Evolutionary conservation across 2,888 invertebrate species (phyloP).

Genomic region (Drosophila acutilabella): DNA sequence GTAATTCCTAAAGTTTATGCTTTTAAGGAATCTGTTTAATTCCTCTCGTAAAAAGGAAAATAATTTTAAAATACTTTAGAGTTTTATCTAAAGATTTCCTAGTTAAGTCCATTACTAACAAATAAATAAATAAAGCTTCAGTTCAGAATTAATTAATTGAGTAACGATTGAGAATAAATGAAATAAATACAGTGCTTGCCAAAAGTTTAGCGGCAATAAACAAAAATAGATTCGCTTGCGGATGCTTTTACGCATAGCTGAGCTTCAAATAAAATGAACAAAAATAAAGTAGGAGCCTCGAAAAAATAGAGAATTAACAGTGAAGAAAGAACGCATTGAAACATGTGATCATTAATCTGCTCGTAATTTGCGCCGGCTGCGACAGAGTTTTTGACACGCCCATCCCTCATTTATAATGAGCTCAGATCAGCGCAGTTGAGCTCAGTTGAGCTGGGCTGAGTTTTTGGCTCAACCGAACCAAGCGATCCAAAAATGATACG

Average conservation of each 20-base stretch:
- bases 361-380: slow-evolving; percentile 67
- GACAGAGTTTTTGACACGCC: slow-evolving; percentile 65
- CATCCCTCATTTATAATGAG: slow-evolving; percentile 68
- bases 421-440: slow-evolving; percentile 45
- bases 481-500: slow-evolving; percentile 15
- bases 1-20: too few relatives aligned
- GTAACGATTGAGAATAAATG: neutral
- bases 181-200: neutral
- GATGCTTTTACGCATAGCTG: slow-evolving; percentile 67
- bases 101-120: too few relatives aligned
- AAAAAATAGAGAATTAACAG: slow-evolving; percentile 11
- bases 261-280: slow-evolving; percentile 41
- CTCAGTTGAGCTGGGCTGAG: slow-evolving; percentile 12
- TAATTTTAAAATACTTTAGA: too few relatives aligned
- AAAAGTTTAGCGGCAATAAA: slow-evolving; percentile 1
- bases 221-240: slow-evolving; percentile 38
- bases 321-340: slow-evolving; percentile 64
- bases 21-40: too few relatives aligned
- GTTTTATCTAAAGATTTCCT: too few relatives aligned
- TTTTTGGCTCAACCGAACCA: slow-evolving; percentile 27
- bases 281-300: slow-evolving; percentile 1
- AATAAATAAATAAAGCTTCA: too few relatives aligned
- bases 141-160: neutral
- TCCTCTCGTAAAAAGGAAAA: too few relatives aligned
- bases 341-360: slow-evolving; percentile 71